Percentiles rank a stretch among this genome's conserved stretches.
Conservation (phyloP, 1,140 invertebrate species). For the Teleopsis dalmanni region DNA sequence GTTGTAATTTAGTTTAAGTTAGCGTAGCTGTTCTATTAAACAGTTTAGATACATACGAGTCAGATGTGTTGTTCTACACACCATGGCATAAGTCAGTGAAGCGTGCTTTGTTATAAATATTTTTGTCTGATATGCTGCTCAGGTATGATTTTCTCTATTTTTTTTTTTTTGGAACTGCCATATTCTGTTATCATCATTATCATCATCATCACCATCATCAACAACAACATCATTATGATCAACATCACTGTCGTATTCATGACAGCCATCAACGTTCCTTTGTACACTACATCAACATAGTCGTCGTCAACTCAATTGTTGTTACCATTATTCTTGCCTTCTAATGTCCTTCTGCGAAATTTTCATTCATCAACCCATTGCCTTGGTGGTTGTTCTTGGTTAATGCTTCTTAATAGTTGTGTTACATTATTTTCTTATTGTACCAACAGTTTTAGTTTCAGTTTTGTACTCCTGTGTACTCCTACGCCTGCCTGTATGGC, state of each 20-base stretch:
- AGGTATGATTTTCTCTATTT: too few species aligned
- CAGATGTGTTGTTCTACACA: background rate
- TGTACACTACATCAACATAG: too few species aligned
- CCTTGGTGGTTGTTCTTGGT: background rate
- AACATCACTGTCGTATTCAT: slow-evolving; percentile 1
- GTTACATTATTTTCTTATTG: background rate
- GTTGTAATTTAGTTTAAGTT: background rate
- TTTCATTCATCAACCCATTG: too few species aligned
- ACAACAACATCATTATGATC: slow-evolving; percentile 1
- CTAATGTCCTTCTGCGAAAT: too few species aligned
- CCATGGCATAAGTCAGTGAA: slow-evolving; percentile 5
- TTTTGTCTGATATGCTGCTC: slow-evolving; percentile 1
- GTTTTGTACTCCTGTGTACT: background rate
- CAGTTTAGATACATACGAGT: background rate
- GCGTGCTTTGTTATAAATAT: slow-evolving; percentile 9
- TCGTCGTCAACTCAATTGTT: too few species aligned
- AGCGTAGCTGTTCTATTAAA: background rate
- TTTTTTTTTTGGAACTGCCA: background rate
- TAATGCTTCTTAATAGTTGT: slow-evolving; percentile 7
- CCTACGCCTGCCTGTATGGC: too few species aligned
- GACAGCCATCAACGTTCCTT: too few species aligned
- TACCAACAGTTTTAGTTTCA: background rate
- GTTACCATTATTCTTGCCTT: too few species aligned
- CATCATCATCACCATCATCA: background rate
- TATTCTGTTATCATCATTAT: slow-evolving; percentile 4